These are phyloP conservation scores for Serranus cabrilla DNA, from an alignment of 2,797 vertebrate species.

Conservation along the genomic window DNA sequence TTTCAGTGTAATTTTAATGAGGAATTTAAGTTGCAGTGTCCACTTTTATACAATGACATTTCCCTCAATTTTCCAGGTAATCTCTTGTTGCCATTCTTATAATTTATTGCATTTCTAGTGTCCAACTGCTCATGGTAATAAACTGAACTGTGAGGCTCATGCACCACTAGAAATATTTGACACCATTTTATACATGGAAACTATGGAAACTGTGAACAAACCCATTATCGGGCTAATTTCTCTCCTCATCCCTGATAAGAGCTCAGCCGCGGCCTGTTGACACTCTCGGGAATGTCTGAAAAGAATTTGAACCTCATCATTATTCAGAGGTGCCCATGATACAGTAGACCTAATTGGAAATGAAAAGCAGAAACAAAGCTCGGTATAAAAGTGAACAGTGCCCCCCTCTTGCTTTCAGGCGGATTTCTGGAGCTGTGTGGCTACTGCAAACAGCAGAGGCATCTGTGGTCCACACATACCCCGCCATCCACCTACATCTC, in stretches of 20 bases:
- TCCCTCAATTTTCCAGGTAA: conserved; percentile 1
- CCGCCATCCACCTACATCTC: conserved; percentile 63
- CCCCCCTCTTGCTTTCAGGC: conserved; percentile 84
- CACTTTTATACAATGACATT: not conserved
- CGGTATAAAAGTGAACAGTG: conserved; percentile 85
- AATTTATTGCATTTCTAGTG: conserved; percentile 7
- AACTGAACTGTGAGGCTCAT: not conserved
- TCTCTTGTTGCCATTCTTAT: conserved; percentile 3
- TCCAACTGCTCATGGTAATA: not conserved
- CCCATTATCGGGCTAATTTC: conserved; percentile 42
- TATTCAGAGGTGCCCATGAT: conserved; percentile 51
- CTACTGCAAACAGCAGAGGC: conserved; percentile 65
- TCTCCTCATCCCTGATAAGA: conserved; percentile 31
- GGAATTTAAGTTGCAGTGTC: conserved; percentile 2
- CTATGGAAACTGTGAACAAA: conserved; percentile 39
- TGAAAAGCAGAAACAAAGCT: conserved; percentile 60
- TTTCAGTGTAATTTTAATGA: conserved; percentile 13
- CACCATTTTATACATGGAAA: conserved; percentile 1
- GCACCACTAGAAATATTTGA: conserved; percentile 11
- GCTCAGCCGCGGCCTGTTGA: conserved; percentile 43
- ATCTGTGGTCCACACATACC: conserved; percentile 55
- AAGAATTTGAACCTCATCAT: conserved; percentile 40
- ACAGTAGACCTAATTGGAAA: conserved; percentile 46
- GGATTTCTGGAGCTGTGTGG: conserved; percentile 58
- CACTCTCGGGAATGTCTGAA: conserved; percentile 41